Evolutionary conservation across 2,797 vertebrate species (phyloP).

Genomic region (Tarsius wallacei): DNA sequence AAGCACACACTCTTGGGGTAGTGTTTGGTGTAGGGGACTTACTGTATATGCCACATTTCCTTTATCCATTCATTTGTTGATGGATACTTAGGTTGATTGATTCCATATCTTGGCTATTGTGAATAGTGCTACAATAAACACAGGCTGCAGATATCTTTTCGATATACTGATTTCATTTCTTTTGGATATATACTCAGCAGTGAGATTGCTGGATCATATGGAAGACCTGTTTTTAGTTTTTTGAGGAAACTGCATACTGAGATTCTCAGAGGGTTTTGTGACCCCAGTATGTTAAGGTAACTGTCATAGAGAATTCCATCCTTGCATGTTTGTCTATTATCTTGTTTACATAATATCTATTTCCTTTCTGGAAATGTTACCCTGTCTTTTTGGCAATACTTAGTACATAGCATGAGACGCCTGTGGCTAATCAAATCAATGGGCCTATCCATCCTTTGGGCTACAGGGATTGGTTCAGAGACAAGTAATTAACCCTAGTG

Average conservation of each 20-base stretch:
- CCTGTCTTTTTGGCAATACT: not conserved
- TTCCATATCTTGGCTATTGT: not conserved
- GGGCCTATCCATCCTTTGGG: not conserved
- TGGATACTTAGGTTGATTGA: not conserved
- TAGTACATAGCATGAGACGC: not conserved
- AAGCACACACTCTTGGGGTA: too few species aligned
- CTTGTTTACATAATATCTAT: not conserved
- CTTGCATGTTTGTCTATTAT: not conserved
- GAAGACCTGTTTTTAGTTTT: not conserved
- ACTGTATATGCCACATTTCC: not conserved
- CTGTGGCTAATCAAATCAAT: not conserved
- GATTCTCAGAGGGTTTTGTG: slow-evolving; percentile 10
- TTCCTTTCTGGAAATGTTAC: not conserved
- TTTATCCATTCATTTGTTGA: not conserved
- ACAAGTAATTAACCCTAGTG: not conserved
- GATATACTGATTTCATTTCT: not conserved
- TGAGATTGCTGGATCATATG: not conserved
- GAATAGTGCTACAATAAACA: not conserved
- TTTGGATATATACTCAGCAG: not conserved
- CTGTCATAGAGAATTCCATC: not conserved
- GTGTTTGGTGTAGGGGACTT: too few species aligned
- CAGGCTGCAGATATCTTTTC: not conserved
- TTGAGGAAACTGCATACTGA: not conserved
- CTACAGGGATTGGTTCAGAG: not conserved
- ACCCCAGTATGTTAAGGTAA: not conserved